Conservation (phyloP, 2,888 invertebrate species). For the Plagodis pulveraria region DNA sequence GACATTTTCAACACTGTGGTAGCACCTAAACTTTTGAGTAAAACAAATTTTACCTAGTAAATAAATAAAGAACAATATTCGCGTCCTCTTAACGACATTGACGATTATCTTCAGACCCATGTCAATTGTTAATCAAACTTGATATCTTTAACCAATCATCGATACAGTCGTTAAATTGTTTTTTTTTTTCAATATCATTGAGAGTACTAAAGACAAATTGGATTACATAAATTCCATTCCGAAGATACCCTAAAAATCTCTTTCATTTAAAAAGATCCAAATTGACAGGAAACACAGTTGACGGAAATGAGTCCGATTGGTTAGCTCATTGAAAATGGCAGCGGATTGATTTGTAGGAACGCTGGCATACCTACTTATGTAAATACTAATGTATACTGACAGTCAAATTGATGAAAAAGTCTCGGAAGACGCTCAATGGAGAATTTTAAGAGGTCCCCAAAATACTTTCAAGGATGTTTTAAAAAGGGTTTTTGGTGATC, state of each 20-base stretch:
- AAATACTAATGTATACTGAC: slow-evolving; percentile 15
- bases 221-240: too few relatives aligned
- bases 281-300: slow-evolving; percentile 25
- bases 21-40: too few relatives aligned
- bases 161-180: too few relatives aligned
- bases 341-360: slow-evolving; percentile 12
- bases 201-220: too few relatives aligned
- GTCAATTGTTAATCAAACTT: too few relatives aligned
- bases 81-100: too few relatives aligned
- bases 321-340: slow-evolving; percentile 8
- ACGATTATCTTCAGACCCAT: too few relatives aligned
- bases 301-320: slow-evolving; percentile 22
- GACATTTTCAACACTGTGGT: too few relatives aligned
- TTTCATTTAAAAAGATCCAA: slow-evolving; percentile 13
- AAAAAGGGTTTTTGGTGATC: background rate
- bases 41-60: too few relatives aligned
- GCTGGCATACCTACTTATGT: background rate
- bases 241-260: background rate
- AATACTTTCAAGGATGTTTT: background rate
- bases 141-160: too few relatives aligned
- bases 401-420: slow-evolving; percentile 15
- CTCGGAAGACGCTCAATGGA: slow-evolving; percentile 9
- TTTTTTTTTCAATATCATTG: too few relatives aligned
- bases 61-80: too few relatives aligned
- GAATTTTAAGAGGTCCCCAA: background rate